Percentiles rank a stretch among this genome's conserved stretches.
Conservation (phyloP, 2,797 vertebrate genomes). For the Mareca penelope region DNA sequence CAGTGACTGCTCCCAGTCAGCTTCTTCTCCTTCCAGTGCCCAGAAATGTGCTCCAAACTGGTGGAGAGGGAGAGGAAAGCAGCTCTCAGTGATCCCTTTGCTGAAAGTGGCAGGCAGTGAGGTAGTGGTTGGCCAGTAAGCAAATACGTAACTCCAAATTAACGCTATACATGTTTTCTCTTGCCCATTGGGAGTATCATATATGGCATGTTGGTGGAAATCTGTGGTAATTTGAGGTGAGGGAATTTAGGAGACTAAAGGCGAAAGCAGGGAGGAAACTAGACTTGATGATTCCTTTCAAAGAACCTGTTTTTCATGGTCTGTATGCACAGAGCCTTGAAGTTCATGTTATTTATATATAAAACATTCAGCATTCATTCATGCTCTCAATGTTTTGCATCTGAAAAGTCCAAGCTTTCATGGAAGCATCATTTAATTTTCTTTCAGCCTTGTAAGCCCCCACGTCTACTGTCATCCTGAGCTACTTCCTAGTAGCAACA, state of each 20-base stretch:
- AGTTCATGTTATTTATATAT: constrained; percentile 7
- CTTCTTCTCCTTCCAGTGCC: not conserved
- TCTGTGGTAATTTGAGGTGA: not conserved
- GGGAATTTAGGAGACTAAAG: not conserved
- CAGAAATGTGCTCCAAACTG: not conserved
- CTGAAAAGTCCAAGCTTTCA: constrained; percentile 3
- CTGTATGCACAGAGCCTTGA: not conserved
- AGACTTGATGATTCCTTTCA: constrained; percentile 15
- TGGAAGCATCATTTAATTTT: not conserved
- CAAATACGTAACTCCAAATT: not conserved
- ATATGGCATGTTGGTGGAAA: not conserved
- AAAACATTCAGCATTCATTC: not conserved
- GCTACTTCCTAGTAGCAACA: not conserved
- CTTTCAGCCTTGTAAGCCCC: not conserved
- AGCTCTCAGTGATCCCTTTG: rapidly evolving
- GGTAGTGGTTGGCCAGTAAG: not conserved
- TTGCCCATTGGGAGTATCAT: not conserved
- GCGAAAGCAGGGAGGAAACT: constrained; percentile 31
- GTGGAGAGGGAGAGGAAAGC: not conserved
- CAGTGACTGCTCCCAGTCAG: not conserved
- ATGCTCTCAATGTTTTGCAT: not conserved
- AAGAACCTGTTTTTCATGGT: constrained; percentile 46
- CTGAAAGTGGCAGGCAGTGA: not conserved
- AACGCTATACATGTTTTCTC: not conserved
- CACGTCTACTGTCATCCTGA: not conserved